phyloP scores from a whole-genome alignment of 2,888 invertebrate genomes.

The Cremastinae sp. region DNA sequence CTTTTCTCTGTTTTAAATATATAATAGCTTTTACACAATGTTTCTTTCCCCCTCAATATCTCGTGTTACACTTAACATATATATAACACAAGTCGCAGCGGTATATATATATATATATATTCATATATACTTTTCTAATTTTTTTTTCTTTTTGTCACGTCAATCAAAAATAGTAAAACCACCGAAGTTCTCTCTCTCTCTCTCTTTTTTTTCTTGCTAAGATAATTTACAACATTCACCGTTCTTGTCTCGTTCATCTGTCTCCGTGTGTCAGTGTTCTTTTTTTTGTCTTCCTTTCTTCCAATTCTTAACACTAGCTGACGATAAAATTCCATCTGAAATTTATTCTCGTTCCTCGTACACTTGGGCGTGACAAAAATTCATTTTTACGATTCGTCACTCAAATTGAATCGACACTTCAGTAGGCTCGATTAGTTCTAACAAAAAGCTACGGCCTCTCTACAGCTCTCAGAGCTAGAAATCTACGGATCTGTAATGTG shows the following conservation, averaged over 20 bases:
- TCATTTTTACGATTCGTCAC: slow-evolving; percentile 48
- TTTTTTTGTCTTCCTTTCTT: slow-evolving; percentile 62
- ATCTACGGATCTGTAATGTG: slow-evolving; percentile 72
- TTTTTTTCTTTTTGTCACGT: slow-evolving; percentile 56
- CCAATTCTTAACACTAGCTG: slow-evolving; percentile 68
- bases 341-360: slow-evolving; percentile 60
- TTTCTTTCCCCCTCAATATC: slow-evolving; percentile 63
- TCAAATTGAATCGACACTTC: slow-evolving; percentile 63
- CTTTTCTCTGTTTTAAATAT: slow-evolving; percentile 66
- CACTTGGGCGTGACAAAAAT: slow-evolving; percentile 68
- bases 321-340: slow-evolving; percentile 65
- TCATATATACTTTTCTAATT: slow-evolving; percentile 18
- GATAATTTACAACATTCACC: slow-evolving; percentile 75
- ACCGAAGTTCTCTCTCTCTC: slow-evolving; percentile 63
- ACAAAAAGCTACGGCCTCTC: slow-evolving; percentile 69
- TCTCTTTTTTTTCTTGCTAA: slow-evolving; percentile 63
- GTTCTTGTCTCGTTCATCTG: slow-evolving; percentile 35
- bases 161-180: slow-evolving; percentile 75
- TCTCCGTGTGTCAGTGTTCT: slow-evolving; percentile 25
- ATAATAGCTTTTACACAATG: slow-evolving; percentile 74
- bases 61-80: slow-evolving; percentile 72
- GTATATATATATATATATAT: slow-evolving; percentile 70
- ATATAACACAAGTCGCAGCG: slow-evolving; percentile 72
- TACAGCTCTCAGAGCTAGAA: slow-evolving; percentile 68
- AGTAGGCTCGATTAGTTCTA: slow-evolving; percentile 63